Evolutionary conservation across 2,797 vertebrate genomes (phyloP).

Genomic region (Spondyliosoma cantharus): DNA sequence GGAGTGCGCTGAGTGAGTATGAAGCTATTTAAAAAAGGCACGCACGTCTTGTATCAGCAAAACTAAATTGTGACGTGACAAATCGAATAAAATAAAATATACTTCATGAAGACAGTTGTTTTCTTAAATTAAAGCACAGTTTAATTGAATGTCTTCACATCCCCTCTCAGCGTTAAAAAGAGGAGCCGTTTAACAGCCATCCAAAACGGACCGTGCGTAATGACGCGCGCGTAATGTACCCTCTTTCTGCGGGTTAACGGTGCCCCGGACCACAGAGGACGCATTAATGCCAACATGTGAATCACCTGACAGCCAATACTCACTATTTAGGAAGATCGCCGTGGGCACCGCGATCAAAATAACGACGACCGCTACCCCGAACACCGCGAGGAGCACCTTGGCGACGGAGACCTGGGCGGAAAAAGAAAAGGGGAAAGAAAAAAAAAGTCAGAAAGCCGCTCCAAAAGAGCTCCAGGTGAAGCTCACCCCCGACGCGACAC

Average conservation of each 20-base stretch:
- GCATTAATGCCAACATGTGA: neutral
- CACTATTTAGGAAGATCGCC: conserved; percentile 77
- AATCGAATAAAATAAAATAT: neutral
- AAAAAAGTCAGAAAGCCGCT: conserved; percentile 15
- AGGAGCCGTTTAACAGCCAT: neutral
- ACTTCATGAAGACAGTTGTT: neutral
- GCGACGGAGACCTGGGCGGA: conserved; percentile 63
- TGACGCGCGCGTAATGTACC: conserved; percentile 56
- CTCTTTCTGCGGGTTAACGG: neutral
- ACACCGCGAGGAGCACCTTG: conserved; percentile 79
- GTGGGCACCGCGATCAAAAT: conserved; percentile 83
- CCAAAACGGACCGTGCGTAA: conserved; percentile 52
- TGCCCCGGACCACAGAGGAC: neutral
- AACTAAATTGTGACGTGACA: neutral
- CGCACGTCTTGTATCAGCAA: neutral
- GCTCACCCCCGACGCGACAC: neutral
- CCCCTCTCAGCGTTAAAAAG: neutral
- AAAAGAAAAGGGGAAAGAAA: neutral
- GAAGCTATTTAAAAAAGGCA: conserved; percentile 16
- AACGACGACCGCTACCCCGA: conserved; percentile 74
- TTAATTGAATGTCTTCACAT: neutral
- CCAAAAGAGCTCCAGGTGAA: neutral
- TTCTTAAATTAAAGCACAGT: neutral
- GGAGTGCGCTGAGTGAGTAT: neutral
- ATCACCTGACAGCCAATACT: conserved; percentile 35